Percentiles rank a stretch among this genome's conserved stretches.
Evolutionary conservation across 2,888 invertebrate genomes (phyloP).

Genomic region (Nebria brevicollis): DNA sequence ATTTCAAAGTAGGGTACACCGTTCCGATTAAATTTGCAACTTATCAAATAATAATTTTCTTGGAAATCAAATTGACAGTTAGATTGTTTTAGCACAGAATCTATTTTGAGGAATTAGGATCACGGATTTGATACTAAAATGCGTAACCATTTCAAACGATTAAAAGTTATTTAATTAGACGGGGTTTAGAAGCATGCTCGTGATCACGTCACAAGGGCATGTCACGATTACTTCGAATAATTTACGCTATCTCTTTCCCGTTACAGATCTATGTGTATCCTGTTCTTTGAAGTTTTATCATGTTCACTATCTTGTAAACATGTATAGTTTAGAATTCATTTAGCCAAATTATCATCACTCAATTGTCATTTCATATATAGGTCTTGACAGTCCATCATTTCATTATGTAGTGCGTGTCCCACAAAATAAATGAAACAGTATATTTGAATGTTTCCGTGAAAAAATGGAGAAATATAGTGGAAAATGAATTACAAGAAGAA

Average conservation of each 20-base stretch:
- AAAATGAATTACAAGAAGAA: too few relatives aligned
- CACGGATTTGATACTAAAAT: conserved; percentile 36
- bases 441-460: too few relatives aligned
- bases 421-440: too few relatives aligned
- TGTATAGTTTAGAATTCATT: not conserved
- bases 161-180: conserved; percentile 45
- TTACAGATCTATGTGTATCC: not conserved
- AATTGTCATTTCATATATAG: not conserved
- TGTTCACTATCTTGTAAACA: not conserved
- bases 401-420: not conserved
- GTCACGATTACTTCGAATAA: conserved; percentile 11
- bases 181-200: conserved; percentile 26
- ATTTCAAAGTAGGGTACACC: not conserved
- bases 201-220: conserved; percentile 28
- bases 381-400: not conserved
- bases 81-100: conserved; percentile 23
- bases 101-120: conserved; percentile 22
- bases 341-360: not conserved
- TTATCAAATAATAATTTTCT: conserved; percentile 37
- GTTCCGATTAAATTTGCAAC: conserved; percentile 32
- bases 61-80: conserved; percentile 36
- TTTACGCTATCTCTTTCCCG: conserved; percentile 5
- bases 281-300: not conserved
- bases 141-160: conserved; percentile 42
- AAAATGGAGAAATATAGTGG: too few relatives aligned